Percentiles rank a stretch among this genome's conserved stretches.
Evolutionary conservation across 2,797 vertebrate species (phyloP).

Genomic region (Pangasius macronema): DNA sequence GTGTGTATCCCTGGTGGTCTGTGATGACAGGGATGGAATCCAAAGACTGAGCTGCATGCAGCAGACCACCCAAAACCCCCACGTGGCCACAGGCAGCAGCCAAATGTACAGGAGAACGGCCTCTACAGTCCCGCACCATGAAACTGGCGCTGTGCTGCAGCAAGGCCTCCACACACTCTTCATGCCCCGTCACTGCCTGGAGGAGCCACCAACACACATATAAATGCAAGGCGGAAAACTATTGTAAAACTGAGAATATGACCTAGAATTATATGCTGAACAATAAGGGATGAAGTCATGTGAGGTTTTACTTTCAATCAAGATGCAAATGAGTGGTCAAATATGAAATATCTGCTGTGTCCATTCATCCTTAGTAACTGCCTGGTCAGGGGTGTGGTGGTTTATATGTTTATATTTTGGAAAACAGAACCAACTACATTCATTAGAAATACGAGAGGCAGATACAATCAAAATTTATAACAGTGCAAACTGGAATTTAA

Average conservation of each 20-base stretch:
- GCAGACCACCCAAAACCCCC: conserved; percentile 90
- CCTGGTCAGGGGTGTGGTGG: background rate
- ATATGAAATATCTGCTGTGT: background rate
- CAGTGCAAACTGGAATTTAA: background rate
- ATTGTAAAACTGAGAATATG: background rate
- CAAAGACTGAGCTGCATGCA: conserved; percentile 86
- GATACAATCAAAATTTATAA: background rate
- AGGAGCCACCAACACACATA: conserved; percentile 31
- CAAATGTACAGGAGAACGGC: conserved; percentile 91
- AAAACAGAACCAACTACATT: background rate
- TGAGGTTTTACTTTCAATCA: background rate
- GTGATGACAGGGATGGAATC: conserved; percentile 84
- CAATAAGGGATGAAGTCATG: too few relatives aligned
- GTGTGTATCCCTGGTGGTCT: conserved; percentile 96
- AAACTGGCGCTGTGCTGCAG: conserved; percentile 93
- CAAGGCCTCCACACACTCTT: conserved; percentile 95
- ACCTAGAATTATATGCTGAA: background rate
- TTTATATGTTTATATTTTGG: background rate
- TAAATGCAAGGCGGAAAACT: background rate
- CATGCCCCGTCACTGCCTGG: conserved; percentile 94
- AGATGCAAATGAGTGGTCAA: background rate
- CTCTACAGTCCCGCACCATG: conserved; percentile 86
- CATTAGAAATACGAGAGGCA: too few relatives aligned
- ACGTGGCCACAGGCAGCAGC: conserved; percentile 93
- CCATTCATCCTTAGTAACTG: background rate